These are phyloP conservation scores for mouse (Mus musculus) DNA, from an alignment of 2,113 vertebrate genomes.

Conservation along the genomic window DNA sequence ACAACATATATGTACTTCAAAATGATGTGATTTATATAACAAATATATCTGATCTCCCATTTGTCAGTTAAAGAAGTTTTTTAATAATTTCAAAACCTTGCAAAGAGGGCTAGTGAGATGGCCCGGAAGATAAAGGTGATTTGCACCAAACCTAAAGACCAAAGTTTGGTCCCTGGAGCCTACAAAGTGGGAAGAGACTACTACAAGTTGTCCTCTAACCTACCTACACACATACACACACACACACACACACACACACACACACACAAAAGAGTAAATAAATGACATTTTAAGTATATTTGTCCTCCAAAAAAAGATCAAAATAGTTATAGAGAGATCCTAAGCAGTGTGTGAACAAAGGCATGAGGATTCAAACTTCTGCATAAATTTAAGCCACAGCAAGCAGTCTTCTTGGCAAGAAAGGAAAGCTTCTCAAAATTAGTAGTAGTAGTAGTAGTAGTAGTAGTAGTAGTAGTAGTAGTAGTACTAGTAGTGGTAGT, in stretches of 20 bases:
- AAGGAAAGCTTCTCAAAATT: background rate
- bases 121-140: too few species aligned
- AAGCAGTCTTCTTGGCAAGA: background rate
- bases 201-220: background rate
- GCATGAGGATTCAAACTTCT: background rate
- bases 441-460: background rate
- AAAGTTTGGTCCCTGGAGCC: background rate
- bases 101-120: background rate
- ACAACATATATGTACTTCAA: background rate
- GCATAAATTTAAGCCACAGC: background rate
- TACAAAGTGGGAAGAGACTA: background rate
- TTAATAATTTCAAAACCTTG: background rate
- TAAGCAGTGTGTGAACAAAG: background rate
- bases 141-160: background rate
- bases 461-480: background rate
- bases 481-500: background rate
- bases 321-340: background rate
- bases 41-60: background rate
- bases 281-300: background rate
- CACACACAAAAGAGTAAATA: background rate
- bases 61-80: background rate
- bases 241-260: background rate
- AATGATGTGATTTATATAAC: background rate
- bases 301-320: background rate
- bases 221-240: background rate